A percentile compares a stretch with the other conserved stretches of the same genome.
Evolutionary conservation across 1,140 invertebrate genomes (phyloP).

Genomic region (Ganaspis sp.): DNA sequence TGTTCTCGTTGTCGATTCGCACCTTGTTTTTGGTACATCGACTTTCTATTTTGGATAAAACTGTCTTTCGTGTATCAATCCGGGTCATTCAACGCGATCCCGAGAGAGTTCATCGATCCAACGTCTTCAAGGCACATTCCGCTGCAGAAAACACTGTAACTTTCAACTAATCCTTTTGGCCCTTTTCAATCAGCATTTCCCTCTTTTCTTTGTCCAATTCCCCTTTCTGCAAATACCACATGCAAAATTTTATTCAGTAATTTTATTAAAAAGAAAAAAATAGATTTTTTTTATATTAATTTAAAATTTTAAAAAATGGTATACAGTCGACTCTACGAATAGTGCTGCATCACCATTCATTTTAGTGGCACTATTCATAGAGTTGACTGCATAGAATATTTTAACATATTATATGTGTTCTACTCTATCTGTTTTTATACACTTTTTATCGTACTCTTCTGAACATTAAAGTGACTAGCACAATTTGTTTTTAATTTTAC

Average conservation of each 20-base stretch:
- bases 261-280: too few relatives aligned
- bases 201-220: neutral
- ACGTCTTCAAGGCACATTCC: constrained; percentile 11
- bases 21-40: constrained; percentile 20
- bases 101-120: constrained; percentile 28
- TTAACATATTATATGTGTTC: too few relatives aligned
- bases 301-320: too few relatives aligned
- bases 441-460: too few relatives aligned
- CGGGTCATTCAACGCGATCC: constrained; percentile 20
- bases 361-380: too few relatives aligned
- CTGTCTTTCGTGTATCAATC: constrained; percentile 8
- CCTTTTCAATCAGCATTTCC: neutral
- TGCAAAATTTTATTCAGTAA: neutral
- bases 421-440: too few relatives aligned
- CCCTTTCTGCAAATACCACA: neutral
- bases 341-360: too few relatives aligned
- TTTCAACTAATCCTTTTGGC: neutral
- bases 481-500: neutral
- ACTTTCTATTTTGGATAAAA: constrained; percentile 15
- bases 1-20: neutral
- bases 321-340: too few relatives aligned
- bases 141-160: constrained; percentile 14
- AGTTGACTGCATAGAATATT: too few relatives aligned
- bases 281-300: too few relatives aligned
- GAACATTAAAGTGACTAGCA: too few relatives aligned